Conservation (phyloP, 2,888 invertebrate genomes). For the Dryobotodes eremita region DNA sequence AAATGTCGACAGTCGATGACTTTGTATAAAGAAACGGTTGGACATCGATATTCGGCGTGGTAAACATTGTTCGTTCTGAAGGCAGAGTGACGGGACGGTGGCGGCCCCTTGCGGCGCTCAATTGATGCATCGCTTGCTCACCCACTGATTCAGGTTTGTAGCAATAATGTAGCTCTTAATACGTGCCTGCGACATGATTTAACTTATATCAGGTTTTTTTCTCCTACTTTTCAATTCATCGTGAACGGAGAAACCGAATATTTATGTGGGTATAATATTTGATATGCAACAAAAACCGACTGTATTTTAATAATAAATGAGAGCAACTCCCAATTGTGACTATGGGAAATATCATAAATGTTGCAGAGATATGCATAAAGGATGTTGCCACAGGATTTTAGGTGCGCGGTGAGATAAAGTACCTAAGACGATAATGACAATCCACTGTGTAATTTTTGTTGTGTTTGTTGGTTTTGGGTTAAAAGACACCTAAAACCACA, state of each 20-base stretch:
- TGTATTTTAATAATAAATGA: constrained; percentile 63
- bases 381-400: constrained; percentile 13
- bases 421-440: neutral
- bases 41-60: constrained; percentile 74
- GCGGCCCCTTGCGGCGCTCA: constrained; percentile 87
- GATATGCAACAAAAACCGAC: constrained; percentile 60
- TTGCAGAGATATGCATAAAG: constrained; percentile 32
- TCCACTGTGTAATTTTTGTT: neutral
- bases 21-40: constrained; percentile 60
- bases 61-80: constrained; percentile 72
- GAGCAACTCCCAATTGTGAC: constrained; percentile 59
- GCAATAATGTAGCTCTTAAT: constrained; percentile 72
- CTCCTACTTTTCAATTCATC: constrained; percentile 67
- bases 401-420: constrained; percentile 17
- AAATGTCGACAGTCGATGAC: constrained; percentile 69
- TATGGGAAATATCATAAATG: constrained; percentile 51
- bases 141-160: constrained; percentile 75
- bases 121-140: constrained; percentile 88
- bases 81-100: constrained; percentile 76
- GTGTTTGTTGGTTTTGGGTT: neutral
- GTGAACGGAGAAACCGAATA: constrained; percentile 57
- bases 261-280: constrained; percentile 63
- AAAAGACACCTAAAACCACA: neutral
- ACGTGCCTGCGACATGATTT: constrained; percentile 67
- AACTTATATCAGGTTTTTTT: constrained; percentile 65